Percentiles rank a stretch among this genome's conserved stretches.
Evolutionary conservation across 2,888 invertebrate genomes (phyloP).

Genomic region (Agonopterix heracliana): DNA sequence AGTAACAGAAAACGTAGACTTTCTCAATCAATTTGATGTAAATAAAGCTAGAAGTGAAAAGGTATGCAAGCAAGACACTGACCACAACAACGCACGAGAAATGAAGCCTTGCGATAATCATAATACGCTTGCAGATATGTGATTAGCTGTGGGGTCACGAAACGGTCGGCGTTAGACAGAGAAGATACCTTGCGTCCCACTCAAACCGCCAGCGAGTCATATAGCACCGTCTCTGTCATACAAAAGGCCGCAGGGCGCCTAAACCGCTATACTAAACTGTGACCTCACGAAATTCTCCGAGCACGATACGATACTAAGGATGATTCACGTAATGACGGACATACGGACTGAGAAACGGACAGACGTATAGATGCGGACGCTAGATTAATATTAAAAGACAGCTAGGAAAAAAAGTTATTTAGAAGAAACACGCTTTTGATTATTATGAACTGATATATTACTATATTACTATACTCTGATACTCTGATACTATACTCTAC

Average conservation of each 20-base stretch:
- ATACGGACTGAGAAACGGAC: slow-evolving; percentile 45
- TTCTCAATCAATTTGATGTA: background rate
- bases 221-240: slow-evolving; percentile 41
- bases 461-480: no score
- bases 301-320: slow-evolving; percentile 67
- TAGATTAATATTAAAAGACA: slow-evolving; percentile 57
- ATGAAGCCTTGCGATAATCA: slow-evolving; percentile 69
- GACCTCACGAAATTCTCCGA: slow-evolving; percentile 73
- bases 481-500: no score
- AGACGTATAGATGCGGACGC: slow-evolving; percentile 57
- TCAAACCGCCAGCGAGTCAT: slow-evolving; percentile 28
- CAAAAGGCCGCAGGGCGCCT: slow-evolving; percentile 69
- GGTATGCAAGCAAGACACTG: slow-evolving; percentile 54
- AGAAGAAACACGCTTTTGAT: slow-evolving; percentile 31
- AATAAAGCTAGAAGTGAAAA: background rate
- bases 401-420: slow-evolving; percentile 33
- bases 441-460: slow-evolving; percentile 36
- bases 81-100: slow-evolving; percentile 66
- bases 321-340: slow-evolving; percentile 71
- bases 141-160: slow-evolving; percentile 72
- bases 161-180: slow-evolving; percentile 70
- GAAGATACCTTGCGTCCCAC: slow-evolving; percentile 37
- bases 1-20: no score
- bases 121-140: slow-evolving; percentile 74
- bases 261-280: slow-evolving; percentile 75